Conservation (phyloP, 2,113 vertebrate genomes). For the Furnarius figulus region DNA sequence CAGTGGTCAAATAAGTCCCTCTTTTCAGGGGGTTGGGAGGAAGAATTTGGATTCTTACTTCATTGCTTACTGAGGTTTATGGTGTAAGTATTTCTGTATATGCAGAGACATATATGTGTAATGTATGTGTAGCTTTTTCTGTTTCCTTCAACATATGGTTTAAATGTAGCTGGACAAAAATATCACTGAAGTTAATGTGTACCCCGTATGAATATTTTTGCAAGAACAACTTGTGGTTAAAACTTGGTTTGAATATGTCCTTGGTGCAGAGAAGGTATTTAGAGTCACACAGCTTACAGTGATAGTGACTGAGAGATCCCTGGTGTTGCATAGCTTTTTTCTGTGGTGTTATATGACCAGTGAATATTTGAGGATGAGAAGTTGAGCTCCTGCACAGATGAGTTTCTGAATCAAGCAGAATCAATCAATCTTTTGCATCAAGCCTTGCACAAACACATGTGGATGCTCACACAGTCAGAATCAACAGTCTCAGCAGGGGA, state of each 20-base stretch:
- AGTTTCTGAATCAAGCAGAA: neutral
- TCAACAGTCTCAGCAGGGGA: neutral
- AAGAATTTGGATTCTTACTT: neutral
- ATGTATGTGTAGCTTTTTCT: neutral
- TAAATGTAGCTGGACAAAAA: neutral
- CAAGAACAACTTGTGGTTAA: neutral
- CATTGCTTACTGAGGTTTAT: neutral
- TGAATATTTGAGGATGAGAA: neutral
- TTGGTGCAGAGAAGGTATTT: neutral
- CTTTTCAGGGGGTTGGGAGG: neutral
- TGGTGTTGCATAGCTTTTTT: neutral
- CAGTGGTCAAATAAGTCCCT: neutral
- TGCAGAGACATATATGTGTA: neutral
- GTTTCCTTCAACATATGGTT: neutral
- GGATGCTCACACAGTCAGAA: rapidly evolving
- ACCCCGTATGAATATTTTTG: neutral
- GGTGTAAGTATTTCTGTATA: neutral
- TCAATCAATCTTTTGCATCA: neutral
- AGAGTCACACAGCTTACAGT: neutral
- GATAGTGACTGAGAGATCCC: neutral
- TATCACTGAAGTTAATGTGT: neutral
- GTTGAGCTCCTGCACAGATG: neutral
- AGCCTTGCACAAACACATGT: rapidly evolving
- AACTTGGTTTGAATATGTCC: neutral
- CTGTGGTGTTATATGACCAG: rapidly evolving